Evolutionary conservation across 2,113 vertebrate genomes (phyloP).

Genomic region (Aegotheles bennettii): DNA sequence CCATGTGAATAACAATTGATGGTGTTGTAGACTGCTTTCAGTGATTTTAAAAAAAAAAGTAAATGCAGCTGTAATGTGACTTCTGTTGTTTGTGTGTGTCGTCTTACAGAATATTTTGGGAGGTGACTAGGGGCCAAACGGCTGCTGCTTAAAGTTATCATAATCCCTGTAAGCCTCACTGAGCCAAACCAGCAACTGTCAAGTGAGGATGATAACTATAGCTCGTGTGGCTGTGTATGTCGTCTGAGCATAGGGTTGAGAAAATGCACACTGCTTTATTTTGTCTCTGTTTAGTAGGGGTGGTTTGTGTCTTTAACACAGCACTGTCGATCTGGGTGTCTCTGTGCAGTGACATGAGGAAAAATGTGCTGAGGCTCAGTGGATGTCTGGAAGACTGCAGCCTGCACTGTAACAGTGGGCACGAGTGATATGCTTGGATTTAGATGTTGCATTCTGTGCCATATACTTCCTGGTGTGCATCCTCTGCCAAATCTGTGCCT

Average conservation of each 20-base stretch:
- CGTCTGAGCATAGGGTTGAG: background rate
- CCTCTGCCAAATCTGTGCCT: background rate
- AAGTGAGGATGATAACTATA: conserved; percentile 42
- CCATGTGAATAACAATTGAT: conserved; percentile 9
- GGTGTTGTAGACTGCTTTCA: background rate
- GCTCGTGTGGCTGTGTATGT: background rate
- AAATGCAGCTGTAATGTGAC: conserved; percentile 41
- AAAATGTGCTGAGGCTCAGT: background rate
- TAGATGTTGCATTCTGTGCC: background rate
- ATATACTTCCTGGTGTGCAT: background rate
- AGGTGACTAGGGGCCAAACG: conserved; percentile 20
- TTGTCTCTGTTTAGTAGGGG: background rate
- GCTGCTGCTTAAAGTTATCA: conserved; percentile 36
- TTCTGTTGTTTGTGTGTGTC: conserved; percentile 55
- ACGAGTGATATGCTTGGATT: background rate
- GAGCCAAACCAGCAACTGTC: conserved; percentile 63
- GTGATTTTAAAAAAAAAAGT: background rate
- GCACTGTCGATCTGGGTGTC: background rate
- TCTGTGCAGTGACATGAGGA: background rate
- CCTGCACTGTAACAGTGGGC: background rate
- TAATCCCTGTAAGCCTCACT: conserved; percentile 45
- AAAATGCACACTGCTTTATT: background rate
- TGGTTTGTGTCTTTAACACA: background rate
- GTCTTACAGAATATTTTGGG: conserved; percentile 64
- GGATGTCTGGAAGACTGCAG: background rate